Conservation (phyloP, 2,113 vertebrate species). For the Pteruthius melanotis region DNA sequence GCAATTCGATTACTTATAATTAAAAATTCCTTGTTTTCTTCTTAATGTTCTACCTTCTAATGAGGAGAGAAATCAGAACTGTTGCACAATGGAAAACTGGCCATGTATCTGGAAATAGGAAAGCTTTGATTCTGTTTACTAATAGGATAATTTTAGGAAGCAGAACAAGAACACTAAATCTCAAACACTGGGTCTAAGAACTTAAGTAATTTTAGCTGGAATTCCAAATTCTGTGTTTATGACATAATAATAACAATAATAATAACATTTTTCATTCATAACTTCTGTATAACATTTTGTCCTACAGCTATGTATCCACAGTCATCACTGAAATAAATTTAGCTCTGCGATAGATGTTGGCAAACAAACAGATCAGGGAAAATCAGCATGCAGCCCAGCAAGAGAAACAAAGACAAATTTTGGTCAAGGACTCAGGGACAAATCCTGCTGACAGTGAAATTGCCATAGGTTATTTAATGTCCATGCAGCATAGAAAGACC, state of each 20-base stretch:
- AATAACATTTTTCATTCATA: background rate
- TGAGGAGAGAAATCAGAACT: background rate
- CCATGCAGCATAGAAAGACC: background rate
- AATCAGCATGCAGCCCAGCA: slow-evolving; percentile 20
- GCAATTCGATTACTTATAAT: background rate
- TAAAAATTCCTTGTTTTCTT: background rate
- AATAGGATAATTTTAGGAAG: background rate
- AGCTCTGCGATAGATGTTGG: background rate
- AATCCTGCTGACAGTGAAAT: slow-evolving; percentile 26
- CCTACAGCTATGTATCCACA: background rate
- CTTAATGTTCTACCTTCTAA: background rate
- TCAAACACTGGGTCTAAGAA: background rate
- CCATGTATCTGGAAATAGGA: background rate
- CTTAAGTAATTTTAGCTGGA: background rate
- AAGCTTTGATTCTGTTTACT: background rate
- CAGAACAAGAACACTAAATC: background rate
- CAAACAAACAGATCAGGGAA: background rate
- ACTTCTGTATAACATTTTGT: background rate
- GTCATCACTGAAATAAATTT: background rate
- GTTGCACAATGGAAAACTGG: background rate
- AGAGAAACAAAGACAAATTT: slow-evolving; percentile 19
- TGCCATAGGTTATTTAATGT: background rate
- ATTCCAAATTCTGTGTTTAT: background rate
- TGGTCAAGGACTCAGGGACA: slow-evolving; percentile 50
- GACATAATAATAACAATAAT: background rate